A percentile compares a stretch with the other conserved stretches of the same genome.
Evolutionary conservation across 2,113 vertebrate species (phyloP).

Genomic region (Balaenoptera acutorostrata): DNA sequence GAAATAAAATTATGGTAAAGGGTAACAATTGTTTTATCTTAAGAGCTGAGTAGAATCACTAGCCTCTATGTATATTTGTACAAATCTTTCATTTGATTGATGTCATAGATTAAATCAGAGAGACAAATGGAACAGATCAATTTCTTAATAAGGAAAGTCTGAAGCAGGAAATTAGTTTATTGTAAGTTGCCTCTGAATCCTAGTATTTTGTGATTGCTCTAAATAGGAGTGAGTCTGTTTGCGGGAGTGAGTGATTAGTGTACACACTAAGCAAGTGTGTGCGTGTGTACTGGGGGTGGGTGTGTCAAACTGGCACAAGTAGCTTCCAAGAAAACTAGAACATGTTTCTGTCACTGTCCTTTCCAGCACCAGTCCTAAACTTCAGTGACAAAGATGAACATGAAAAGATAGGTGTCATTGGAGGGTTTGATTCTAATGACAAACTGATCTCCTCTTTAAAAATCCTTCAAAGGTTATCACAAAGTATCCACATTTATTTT

Average conservation of each 20-base stretch:
- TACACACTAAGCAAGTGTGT: not conserved
- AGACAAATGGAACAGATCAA: not conserved
- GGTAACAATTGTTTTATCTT: constrained; percentile 22
- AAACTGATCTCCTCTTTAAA: not conserved
- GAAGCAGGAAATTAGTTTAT: constrained; percentile 17
- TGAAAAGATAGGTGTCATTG: not conserved
- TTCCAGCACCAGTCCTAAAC: not conserved
- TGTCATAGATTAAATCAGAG: constrained; percentile 29
- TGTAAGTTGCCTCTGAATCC: not conserved
- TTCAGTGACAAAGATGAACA: not conserved
- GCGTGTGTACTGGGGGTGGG: fast-evolving
- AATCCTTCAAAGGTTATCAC: not conserved
- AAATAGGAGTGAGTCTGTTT: not conserved
- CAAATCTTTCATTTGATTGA: not conserved
- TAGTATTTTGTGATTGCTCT: not conserved
- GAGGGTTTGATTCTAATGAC: not conserved
- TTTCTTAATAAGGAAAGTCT: constrained; percentile 26
- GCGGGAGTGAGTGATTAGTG: not conserved
- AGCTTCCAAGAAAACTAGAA: not conserved
- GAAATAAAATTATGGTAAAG: constrained; percentile 49
- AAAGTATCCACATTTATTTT: not conserved
- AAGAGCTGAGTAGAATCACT: not conserved
- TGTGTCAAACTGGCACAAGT: not conserved
- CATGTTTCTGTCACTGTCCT: not conserved
- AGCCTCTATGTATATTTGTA: constrained; percentile 6